Evolutionary conservation across 2,888 invertebrate genomes (phyloP), one percentile per base, ranked within the genome.

Genomic region (Apodemia hepburni): DNA sequence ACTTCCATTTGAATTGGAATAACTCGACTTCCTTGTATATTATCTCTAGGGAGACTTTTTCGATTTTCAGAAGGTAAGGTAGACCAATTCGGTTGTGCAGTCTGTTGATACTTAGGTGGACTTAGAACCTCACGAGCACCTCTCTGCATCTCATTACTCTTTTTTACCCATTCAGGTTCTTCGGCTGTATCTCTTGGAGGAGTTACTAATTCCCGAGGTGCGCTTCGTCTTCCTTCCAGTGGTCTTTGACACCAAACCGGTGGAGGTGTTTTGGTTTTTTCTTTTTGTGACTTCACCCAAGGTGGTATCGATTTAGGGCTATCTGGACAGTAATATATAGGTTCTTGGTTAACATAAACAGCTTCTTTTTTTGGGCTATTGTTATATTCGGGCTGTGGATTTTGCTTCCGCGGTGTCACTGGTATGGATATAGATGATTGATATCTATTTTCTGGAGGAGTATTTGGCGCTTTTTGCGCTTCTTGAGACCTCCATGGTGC

Each of bases 1-100:
- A 85, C 93, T 76, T 95, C 95, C 76, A 95, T 91, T 75, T 94
- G 94, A 65, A 96, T 93, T 0, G 95, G 95, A 72, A 95, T 93
- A 60, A 95, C 87, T 68, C 93, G 92, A 63, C 86, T 81, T 60
- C 92, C 88, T 33, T 77, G 76, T 65, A 80, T 77, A 61, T 69
- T 77, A 57, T 91, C 90, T 68, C 84, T 79, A 8, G 92, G 86
- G 68, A 92, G 71, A 69, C 90, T 89, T 68, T 83, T 88, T 33
- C 91, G 80, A 65, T 90, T 92, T 58, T 90, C 90, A 42, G 89
- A 92, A 35, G 87, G 92, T 38, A 78, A 73, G 1, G 89, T 91
- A 2, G 87, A 92, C 92, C 92, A 92, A 9, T 84, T 76, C 0
- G 92, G 89, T 65, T 86, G 92, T 6, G 73, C 82, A 0, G 80